phyloP scores from a whole-genome alignment of 1,140 invertebrate species.

The Sminthurides bifidus region DNA sequence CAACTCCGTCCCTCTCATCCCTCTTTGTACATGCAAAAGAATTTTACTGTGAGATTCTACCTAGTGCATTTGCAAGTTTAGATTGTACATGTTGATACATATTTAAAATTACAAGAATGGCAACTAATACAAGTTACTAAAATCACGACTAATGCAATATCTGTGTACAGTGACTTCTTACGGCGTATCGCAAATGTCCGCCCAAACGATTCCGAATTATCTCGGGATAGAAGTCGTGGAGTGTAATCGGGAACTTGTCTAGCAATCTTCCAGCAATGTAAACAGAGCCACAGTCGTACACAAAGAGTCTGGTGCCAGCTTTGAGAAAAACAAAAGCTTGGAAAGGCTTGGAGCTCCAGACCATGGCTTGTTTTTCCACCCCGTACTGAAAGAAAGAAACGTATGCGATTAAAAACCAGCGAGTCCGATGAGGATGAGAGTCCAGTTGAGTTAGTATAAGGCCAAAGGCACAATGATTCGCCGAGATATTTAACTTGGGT shows the following conservation, averaged over 20 bases:
- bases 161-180: conserved; percentile 4
- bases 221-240: conserved; percentile 16
- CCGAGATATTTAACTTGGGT: too few species aligned
- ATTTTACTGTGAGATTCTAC: too few species aligned
- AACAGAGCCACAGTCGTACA: conserved; percentile 8
- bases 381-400: conserved; percentile 9
- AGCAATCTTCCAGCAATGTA: conserved; percentile 10
- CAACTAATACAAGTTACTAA: background rate
- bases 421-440: too few species aligned
- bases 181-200: conserved; percentile 4
- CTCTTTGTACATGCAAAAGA: too few species aligned
- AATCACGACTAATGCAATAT: background rate
- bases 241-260: conserved; percentile 1
- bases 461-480: too few species aligned
- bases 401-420: background rate
- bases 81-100: too few species aligned
- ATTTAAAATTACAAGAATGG: too few species aligned
- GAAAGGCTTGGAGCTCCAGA: conserved; percentile 10
- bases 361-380: conserved; percentile 8
- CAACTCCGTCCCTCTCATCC: too few species aligned
- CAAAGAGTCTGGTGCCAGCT: conserved; percentile 10
- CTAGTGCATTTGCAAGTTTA: too few species aligned
- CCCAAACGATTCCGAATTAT: conserved; percentile 12
- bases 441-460: too few species aligned
- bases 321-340: conserved; percentile 7